Evolutionary conservation across 1,140 invertebrate species (phyloP).

Genomic region (Maconellicoccus hirsutus): DNA sequence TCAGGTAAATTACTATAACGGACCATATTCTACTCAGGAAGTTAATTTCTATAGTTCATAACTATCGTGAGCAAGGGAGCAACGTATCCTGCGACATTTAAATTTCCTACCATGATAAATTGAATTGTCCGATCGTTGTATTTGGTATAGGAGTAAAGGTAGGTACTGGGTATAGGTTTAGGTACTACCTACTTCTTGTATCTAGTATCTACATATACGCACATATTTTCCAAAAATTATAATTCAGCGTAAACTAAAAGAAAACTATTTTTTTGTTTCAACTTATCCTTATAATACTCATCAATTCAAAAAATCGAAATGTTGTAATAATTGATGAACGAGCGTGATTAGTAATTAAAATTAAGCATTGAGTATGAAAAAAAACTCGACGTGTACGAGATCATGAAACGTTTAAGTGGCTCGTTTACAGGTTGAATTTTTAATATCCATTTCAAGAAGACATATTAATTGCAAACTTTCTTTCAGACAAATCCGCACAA

Average conservation of each 20-base stretch:
- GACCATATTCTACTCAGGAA: neutral
- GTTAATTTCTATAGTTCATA: neutral
- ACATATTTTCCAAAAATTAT: no score
- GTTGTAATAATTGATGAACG: no score
- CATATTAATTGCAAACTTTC: neutral
- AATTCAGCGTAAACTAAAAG: no score
- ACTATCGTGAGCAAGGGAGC: neutral
- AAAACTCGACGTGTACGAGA: no score
- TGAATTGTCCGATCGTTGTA: neutral
- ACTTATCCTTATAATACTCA: no score
- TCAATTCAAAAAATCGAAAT: no score
- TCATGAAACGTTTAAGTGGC: no score
- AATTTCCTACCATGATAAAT: neutral
- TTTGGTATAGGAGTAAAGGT: neutral
- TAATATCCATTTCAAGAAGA: neutral
- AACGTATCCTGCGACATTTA: neutral
- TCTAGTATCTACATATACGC: no score
- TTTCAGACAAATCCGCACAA: slow-evolving; percentile 71
- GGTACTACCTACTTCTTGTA: no score
- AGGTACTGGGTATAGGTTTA: neutral
- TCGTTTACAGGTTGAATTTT: neutral
- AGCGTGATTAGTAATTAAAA: no score
- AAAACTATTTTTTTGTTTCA: no score
- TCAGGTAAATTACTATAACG: neutral
- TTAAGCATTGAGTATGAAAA: no score